phyloP scores from a whole-genome alignment of 2,888 invertebrate genomes.

The Agonopterix alstromeriana region DNA sequence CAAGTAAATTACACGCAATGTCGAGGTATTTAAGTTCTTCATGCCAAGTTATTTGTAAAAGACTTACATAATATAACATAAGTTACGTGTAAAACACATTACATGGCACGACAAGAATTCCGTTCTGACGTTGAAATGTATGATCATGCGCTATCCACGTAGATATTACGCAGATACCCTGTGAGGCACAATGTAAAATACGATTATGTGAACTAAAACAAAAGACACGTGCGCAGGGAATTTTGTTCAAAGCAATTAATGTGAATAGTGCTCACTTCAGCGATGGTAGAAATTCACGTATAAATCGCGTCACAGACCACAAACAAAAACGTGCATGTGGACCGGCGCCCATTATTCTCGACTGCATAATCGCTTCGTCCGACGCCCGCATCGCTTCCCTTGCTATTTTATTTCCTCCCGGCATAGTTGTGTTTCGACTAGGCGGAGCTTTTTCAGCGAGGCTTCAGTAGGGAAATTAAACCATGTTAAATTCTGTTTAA shows the following conservation, averaged over 20 bases:
- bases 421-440: slow-evolving; percentile 70
- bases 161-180: too few relatives aligned
- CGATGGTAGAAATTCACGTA: slow-evolving; percentile 71
- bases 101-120: too few relatives aligned
- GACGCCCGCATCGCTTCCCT: slow-evolving; percentile 75
- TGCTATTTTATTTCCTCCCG: slow-evolving; percentile 74
- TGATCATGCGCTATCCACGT: too few relatives aligned
- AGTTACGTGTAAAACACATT: too few relatives aligned
- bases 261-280: slow-evolving; percentile 73
- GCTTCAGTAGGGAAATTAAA: slow-evolving; percentile 65
- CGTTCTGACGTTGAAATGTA: too few relatives aligned
- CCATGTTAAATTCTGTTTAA: slow-evolving; percentile 73
- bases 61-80: too few relatives aligned
- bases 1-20: too few relatives aligned
- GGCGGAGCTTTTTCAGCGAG: slow-evolving; percentile 58
- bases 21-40: too few relatives aligned
- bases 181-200: slow-evolving; percentile 9
- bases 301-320: slow-evolving; percentile 77
- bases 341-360: slow-evolving; percentile 74
- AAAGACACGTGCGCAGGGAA: slow-evolving; percentile 52
- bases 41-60: background rate
- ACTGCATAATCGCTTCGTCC: slow-evolving; percentile 77
- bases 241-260: slow-evolving; percentile 73
- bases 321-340: slow-evolving; percentile 77
- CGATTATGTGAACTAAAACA: slow-evolving; percentile 34